These are phyloP conservation scores for Proisotoma minuta DNA, from an alignment of 2,888 invertebrate genomes.

Conservation along the genomic window DNA sequence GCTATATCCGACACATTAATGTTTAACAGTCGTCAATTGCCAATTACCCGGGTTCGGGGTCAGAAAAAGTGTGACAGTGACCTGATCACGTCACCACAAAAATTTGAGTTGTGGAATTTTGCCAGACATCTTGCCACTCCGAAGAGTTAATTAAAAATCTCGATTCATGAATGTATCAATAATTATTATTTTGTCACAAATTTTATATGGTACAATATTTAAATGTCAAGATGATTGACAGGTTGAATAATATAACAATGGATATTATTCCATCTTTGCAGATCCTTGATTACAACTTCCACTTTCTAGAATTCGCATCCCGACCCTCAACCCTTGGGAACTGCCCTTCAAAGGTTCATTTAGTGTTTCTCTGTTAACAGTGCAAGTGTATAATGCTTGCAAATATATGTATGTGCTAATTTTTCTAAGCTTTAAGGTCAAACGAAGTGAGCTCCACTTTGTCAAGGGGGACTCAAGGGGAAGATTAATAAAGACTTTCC, in stretches of 20 bases:
- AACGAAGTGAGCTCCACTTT: background rate
- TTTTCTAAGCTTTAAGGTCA: background rate
- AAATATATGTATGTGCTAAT: slow-evolving; percentile 9
- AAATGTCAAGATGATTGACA: too few relatives aligned
- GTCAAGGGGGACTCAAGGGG: slow-evolving; percentile 6
- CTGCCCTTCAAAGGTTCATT: slow-evolving; percentile 25
- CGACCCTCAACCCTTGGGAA: background rate
- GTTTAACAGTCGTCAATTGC: background rate
- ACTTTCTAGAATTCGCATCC: background rate
- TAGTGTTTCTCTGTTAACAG: slow-evolving; percentile 3
- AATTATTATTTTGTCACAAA: too few relatives aligned
- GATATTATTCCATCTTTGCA: too few relatives aligned
- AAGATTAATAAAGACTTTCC: slow-evolving; percentile 5
- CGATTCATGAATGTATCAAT: too few relatives aligned
- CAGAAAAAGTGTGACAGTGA: slow-evolving; percentile 1
- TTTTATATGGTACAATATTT: too few relatives aligned
- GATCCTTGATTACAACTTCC: slow-evolving; percentile 2
- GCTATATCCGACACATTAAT: background rate
- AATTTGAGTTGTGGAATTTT: too few relatives aligned
- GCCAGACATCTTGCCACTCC: too few relatives aligned
- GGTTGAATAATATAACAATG: too few relatives aligned
- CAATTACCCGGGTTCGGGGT: slow-evolving; percentile 5
- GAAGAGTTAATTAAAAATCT: too few relatives aligned
- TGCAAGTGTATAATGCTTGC: background rate
- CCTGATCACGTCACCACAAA: too few relatives aligned